phyloP scores from a whole-genome alignment of 2,113 vertebrate species.

The Lamprologus lemairii region DNA sequence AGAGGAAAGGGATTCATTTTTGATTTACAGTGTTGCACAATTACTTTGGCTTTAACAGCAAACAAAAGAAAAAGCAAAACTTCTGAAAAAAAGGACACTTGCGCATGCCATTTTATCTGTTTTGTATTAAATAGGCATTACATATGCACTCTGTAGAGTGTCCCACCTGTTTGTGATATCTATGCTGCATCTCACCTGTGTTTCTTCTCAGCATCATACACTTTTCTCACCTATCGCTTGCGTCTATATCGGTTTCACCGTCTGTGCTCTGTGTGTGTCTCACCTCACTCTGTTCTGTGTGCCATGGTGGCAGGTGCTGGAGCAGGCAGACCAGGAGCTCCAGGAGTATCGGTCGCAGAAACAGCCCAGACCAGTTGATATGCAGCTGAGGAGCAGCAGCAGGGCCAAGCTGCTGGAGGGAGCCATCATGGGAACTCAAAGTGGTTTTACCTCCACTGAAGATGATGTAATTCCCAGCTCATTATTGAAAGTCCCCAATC shows the following conservation, averaged over 20 bases:
- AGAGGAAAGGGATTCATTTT: not conserved
- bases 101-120: not conserved
- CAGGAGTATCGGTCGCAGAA: slow-evolving; percentile 84
- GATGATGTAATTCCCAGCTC: not conserved
- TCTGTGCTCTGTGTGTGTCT: not conserved
- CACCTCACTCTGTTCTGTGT: slow-evolving; percentile 77
- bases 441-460: not conserved
- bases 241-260: not conserved
- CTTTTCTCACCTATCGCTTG: not conserved
- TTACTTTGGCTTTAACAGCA: not conserved
- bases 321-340: slow-evolving; percentile 80
- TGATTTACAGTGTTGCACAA: not conserved
- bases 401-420: not conserved
- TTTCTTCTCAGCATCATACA: not conserved
- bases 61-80: not conserved
- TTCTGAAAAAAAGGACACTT: not conserved
- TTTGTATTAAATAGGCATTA: not conserved
- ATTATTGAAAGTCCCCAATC: not conserved
- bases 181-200: not conserved
- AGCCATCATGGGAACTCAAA: slow-evolving; percentile 33
- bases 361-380: slow-evolving; percentile 64
- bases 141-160: not conserved
- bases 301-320: slow-evolving; percentile 81
- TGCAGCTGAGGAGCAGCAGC: slow-evolving; percentile 44
- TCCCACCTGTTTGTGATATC: not conserved